Percentiles rank a stretch among this genome's conserved stretches.
Evolutionary conservation across 2,797 vertebrate genomes (phyloP).

Genomic region (Sitta carolinensis): DNA sequence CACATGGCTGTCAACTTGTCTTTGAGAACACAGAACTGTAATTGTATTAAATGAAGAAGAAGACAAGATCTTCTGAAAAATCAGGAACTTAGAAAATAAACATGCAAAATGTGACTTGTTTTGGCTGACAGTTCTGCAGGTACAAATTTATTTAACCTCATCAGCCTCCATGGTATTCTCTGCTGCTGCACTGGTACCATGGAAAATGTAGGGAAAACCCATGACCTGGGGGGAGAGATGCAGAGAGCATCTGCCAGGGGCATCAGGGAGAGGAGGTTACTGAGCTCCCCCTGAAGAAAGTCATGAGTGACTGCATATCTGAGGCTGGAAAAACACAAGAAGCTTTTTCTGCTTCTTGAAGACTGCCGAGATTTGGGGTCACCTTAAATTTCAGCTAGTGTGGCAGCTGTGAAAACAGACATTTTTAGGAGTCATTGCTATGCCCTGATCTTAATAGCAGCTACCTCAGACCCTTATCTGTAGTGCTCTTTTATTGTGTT

Average conservation of each 20-base stretch:
- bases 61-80: not conserved
- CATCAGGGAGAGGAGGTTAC: not conserved
- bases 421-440: not conserved
- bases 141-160: accelerated
- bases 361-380: not conserved
- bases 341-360: not conserved
- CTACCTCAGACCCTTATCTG: not conserved
- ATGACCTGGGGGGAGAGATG: not conserved
- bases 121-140: not conserved
- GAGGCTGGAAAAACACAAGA: not conserved
- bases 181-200: not conserved
- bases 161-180: not conserved
- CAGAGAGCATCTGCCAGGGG: not conserved
- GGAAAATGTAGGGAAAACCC: not conserved
- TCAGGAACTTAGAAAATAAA: not conserved
- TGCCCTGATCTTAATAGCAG: not conserved
- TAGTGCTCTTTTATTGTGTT: not conserved
- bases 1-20: not conserved
- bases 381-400: not conserved
- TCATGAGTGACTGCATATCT: accelerated
- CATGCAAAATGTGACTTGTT: accelerated
- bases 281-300: not conserved
- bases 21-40: not conserved
- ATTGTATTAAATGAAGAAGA: not conserved
- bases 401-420: not conserved